Percentiles rank a stretch among this genome's conserved stretches.
These are phyloP conservation scores for Lutraria lutraria DNA, from an alignment of 2,888 invertebrate genomes.

Conservation along the genomic window DNA sequence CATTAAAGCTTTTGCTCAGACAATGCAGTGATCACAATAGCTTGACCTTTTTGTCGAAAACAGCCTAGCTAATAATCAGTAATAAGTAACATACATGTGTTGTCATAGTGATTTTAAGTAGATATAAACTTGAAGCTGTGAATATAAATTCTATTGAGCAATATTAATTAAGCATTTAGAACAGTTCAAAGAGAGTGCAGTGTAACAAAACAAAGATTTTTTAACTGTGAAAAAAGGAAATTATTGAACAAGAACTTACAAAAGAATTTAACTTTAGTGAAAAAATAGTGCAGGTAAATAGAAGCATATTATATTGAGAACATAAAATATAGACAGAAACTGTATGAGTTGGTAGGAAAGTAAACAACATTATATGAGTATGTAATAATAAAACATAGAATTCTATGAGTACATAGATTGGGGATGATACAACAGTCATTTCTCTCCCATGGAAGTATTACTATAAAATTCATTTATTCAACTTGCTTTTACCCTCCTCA, in stretches of 20 bases:
- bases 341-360: no score
- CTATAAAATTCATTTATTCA: neutral
- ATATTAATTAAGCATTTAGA: no score
- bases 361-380: neutral
- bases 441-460: conserved; percentile 65
- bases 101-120: no score
- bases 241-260: neutral
- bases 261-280: neutral
- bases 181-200: neutral
- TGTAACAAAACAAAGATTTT: neutral
- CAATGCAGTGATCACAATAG: no score
- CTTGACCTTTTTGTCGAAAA: no score
- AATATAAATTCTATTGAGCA: no score
- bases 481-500: conserved; percentile 18
- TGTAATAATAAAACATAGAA: neutral
- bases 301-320: neutral
- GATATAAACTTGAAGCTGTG: no score
- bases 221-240: neutral
- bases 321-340: neutral
- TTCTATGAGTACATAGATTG: conserved; percentile 66
- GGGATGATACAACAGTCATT: conserved; percentile 70
- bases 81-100: no score
- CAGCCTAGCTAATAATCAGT: no score
- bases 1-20: no score
- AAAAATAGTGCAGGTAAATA: neutral